These are phyloP conservation scores for Polia nebulosa DNA, from an alignment of 2,888 invertebrate species.

Conservation along the genomic window DNA sequence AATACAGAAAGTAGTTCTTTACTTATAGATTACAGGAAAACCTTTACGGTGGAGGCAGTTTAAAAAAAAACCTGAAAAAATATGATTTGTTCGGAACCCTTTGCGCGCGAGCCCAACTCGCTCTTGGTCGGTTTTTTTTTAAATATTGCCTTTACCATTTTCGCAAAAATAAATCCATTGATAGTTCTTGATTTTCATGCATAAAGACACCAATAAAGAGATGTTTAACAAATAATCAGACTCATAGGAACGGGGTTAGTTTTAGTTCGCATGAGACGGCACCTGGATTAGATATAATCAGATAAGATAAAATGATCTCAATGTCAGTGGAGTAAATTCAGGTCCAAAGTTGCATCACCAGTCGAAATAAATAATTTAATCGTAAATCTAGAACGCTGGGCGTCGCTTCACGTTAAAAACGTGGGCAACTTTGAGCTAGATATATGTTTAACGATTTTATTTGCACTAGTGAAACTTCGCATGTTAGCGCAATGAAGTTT, in stretches of 20 bases:
- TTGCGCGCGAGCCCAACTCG: no score
- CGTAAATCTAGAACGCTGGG: slow-evolving; percentile 38
- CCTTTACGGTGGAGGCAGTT: no score
- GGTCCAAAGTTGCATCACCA: slow-evolving; percentile 47
- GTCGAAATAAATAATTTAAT: slow-evolving; percentile 39
- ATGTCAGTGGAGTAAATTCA: slow-evolving; percentile 36
- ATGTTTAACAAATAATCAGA: background rate
- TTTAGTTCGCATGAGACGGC: slow-evolving; percentile 9
- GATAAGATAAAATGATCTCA: slow-evolving; percentile 41
- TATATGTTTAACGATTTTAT: background rate
- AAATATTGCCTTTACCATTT: background rate
- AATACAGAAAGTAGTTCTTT: no score
- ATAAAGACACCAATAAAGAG: background rate
- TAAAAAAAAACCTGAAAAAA: no score
- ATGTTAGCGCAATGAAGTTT: background rate
- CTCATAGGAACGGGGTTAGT: background rate
- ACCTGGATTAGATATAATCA: slow-evolving; percentile 48
- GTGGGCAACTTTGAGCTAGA: slow-evolving; percentile 22
- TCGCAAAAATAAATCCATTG: background rate
- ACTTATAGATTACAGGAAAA: no score
- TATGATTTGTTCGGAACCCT: no score
- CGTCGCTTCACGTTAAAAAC: slow-evolving; percentile 4
- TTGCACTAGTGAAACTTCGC: background rate
- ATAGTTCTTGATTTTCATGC: background rate
- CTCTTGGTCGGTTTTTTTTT: no score